These are phyloP conservation scores for Microplitis deprimator DNA, from an alignment of 2,888 invertebrate genomes.

Conservation along the genomic window DNA sequence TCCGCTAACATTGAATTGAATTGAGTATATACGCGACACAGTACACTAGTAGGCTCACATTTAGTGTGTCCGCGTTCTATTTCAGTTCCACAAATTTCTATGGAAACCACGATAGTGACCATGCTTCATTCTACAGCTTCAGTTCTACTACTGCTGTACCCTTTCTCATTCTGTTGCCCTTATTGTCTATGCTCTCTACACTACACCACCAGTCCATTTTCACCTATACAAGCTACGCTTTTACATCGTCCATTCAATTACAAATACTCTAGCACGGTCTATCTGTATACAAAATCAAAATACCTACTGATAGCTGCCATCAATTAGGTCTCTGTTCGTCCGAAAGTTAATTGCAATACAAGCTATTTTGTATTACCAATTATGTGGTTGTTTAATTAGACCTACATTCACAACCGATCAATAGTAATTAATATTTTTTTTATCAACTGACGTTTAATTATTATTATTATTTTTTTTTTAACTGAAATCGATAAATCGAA, in stretches of 20 bases:
- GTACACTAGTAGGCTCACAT: slow-evolving; percentile 10
- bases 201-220: neutral
- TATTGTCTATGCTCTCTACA: neutral
- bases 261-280: neutral
- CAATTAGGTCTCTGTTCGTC: neutral
- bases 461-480: too few relatives aligned
- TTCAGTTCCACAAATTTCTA: slow-evolving; percentile 36
- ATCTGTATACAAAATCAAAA: neutral
- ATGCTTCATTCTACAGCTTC: slow-evolving; percentile 3
- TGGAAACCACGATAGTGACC: slow-evolving; percentile 25
- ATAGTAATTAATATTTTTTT: neutral
- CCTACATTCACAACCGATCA: neutral
- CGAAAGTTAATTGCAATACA: neutral
- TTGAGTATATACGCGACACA: slow-evolving; percentile 18
- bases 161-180: slow-evolving; percentile 6
- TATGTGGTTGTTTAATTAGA: neutral
- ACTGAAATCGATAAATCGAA: too few relatives aligned
- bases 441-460: too few relatives aligned
- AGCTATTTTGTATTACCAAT: neutral
- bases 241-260: neutral
- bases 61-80: slow-evolving; percentile 25
- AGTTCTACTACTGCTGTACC: neutral
- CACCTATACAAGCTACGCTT: neutral
- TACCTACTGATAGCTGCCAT: neutral
- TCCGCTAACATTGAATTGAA: slow-evolving; percentile 41